Conservation (phyloP, 2,113 vertebrate species). For the Platysteira castanea region DNA sequence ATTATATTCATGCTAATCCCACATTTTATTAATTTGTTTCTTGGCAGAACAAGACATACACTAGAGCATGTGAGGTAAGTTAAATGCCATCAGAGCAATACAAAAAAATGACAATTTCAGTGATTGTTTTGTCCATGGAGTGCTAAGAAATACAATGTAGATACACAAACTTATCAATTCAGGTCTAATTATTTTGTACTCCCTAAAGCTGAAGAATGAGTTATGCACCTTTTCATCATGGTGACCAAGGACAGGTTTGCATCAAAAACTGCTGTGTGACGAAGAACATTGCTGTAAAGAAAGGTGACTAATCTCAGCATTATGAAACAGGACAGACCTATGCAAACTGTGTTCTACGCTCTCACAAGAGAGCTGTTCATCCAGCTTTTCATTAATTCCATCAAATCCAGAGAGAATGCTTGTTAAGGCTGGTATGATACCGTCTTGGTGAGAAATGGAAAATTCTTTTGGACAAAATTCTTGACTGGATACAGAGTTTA, state of each 20-base stretch:
- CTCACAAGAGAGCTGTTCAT: background rate
- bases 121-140: background rate
- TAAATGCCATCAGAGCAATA: background rate
- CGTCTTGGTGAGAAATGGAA: accelerated
- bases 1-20: background rate
- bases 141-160: background rate
- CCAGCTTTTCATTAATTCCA: background rate
- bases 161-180: background rate
- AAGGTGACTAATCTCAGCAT: background rate
- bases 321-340: background rate
- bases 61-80: constrained; percentile 65
- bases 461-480: too few species aligned
- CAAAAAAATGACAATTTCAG: background rate
- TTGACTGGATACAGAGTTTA: background rate
- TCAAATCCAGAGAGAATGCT: background rate
- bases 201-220: background rate
- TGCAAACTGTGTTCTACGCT: background rate
- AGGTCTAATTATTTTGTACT: background rate
- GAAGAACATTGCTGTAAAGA: background rate
- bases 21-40: background rate
- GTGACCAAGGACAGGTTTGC: background rate
- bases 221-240: background rate
- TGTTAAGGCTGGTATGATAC: background rate
- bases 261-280: background rate
- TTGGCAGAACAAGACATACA: constrained; percentile 60